Base-by-base conservation (phyloP, 2,888 invertebrate species). In the Lithophane socia region DNA sequence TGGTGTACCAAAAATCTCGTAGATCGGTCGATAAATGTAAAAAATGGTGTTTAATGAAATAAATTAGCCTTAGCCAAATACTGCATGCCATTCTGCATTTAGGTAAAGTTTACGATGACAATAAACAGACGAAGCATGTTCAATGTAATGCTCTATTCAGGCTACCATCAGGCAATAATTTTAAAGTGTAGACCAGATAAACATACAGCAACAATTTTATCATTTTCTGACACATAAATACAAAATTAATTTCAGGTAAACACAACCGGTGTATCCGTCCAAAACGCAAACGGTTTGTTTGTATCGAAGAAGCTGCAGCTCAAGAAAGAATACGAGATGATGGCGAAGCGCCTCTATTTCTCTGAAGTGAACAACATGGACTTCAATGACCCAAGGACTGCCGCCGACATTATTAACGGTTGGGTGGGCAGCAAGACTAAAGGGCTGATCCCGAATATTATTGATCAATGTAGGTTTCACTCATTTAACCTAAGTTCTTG, bases 401-500 rank as follows among this genome's bases (percentile, higher is more conserved):
- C 97, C 0, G 95, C 96, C 0, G 85, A 92, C 4, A 77, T 85
- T 0, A 97, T 98, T 52, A 98, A 98, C 88, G 89, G 91, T 7
- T 98, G 98, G 98, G 97, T 97, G 7, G 93, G 91, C 7, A 89
- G 93, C 1, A 93, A 94, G 24, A 98, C 98, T 0, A 94, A 94
- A 29, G 97, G 97, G 16, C 92, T 97, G 12, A 97, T 98, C 71
- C 92, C 95, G 0, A 89, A 92, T 24, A 92, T 98, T 75, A 91
- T 98, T 21, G 95, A 96, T 49, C 91, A 96, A 86, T 96, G 98
- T 97, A 92, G 91, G 92, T 86, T 79, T 63, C 0, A 56, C 1
- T 65, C 0, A 63, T n/a, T 68, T 18, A 68, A 37, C 16, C 3
- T 2, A 52, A 21, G 16, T 56, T 68, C 3, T 54, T 3, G 16